Evolutionary conservation across 2,113 vertebrate genomes (phyloP).

Genomic region (Catharus fuscescens): DNA sequence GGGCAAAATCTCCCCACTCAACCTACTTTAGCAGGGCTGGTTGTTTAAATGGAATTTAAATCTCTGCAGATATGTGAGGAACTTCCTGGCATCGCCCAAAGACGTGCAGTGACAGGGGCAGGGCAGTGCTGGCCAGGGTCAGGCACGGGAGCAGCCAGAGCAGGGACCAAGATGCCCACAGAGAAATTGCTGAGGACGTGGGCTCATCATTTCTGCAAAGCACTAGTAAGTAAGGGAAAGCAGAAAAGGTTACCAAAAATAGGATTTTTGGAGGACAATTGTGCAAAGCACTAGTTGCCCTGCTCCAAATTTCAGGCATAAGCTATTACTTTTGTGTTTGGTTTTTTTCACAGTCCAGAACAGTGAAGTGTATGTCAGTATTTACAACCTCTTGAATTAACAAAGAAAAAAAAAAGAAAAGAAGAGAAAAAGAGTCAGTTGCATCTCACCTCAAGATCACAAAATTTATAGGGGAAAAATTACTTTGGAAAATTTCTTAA

Average conservation of each 20-base stretch:
- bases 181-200: fast-evolving
- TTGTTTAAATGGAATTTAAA: slow-evolving; percentile 39
- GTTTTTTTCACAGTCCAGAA: background rate
- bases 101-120: background rate
- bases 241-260: background rate
- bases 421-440: background rate
- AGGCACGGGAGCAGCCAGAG: fast-evolving
- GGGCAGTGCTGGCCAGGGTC: background rate
- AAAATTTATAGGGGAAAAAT: background rate
- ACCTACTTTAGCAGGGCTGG: background rate
- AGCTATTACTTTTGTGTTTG: background rate
- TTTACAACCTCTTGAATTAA: background rate
- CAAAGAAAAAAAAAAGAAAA: background rate
- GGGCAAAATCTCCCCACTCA: background rate
- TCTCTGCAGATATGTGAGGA: background rate
- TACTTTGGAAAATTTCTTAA: background rate
- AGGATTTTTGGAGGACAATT: background rate
- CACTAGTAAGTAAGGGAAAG: background rate
- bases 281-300: background rate
- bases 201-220: background rate
- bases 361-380: background rate
- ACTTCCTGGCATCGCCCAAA: background rate
- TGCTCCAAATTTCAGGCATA: background rate
- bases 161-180: background rate
- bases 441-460: background rate